A percentile compares a stretch with the other conserved stretches of the same genome.
Conservation (phyloP, 2,888 invertebrate species). For the Laothoe populi region DNA sequence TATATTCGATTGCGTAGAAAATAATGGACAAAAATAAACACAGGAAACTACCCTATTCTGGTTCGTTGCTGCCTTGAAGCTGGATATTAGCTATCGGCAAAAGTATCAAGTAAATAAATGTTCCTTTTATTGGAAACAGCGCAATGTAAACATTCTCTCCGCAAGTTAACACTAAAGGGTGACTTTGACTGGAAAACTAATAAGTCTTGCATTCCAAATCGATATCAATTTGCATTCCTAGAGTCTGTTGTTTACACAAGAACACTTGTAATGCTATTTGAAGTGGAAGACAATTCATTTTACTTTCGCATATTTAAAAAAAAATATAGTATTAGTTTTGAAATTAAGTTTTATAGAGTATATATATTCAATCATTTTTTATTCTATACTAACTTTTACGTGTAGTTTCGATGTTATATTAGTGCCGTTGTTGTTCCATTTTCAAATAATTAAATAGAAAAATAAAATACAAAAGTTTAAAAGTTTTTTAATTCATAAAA, state of each 20-base stretch:
- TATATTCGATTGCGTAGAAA: too few relatives aligned
- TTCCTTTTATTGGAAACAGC: constrained; percentile 10
- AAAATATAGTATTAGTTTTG: too few relatives aligned
- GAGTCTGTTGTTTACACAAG: neutral
- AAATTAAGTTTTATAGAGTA: too few relatives aligned
- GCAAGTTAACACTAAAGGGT: neutral
- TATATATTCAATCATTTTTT: too few relatives aligned
- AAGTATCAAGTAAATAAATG: constrained; percentile 9
- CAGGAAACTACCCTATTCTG: too few relatives aligned
- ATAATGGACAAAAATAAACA: too few relatives aligned
- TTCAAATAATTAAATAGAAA: too few relatives aligned
- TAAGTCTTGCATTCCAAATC: constrained; percentile 1
- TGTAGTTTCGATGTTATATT: too few relatives aligned
- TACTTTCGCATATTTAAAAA: neutral
- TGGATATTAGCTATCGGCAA: constrained; percentile 5
- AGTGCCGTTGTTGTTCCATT: too few relatives aligned
- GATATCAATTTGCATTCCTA: constrained; percentile 6
- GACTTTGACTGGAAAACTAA: constrained; percentile 5
- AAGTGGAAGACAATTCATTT: neutral
- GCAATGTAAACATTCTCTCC: constrained; percentile 13
- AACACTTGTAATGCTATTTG: neutral
- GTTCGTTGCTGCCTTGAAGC: neutral
- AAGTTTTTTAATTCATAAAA: too few relatives aligned
- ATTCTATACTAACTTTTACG: too few relatives aligned
- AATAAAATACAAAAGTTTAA: too few relatives aligned